A percentile compares a stretch with the other conserved stretches of the same genome.
Evolutionary conservation across 2,797 vertebrate genomes (phyloP).

Genomic region (Ciconia nigra): DNA sequence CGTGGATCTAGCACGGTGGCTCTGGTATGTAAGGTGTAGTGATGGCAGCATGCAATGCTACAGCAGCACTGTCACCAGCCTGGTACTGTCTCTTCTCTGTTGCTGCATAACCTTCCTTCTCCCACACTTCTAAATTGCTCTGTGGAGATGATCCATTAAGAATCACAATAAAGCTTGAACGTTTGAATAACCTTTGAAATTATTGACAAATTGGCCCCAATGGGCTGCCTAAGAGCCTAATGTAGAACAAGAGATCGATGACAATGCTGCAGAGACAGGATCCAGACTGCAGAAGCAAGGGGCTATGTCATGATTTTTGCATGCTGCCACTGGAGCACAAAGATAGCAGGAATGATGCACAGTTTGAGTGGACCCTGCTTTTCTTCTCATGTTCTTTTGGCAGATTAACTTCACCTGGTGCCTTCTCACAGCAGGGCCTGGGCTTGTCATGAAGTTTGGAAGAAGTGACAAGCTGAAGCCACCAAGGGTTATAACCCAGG

Average conservation of each 20-base stretch:
- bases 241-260: slow-evolving; percentile 35
- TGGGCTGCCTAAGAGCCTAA: slow-evolving; percentile 12
- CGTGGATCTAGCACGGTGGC: accelerated
- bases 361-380: not conserved
- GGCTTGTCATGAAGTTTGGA: not conserved
- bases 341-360: not conserved
- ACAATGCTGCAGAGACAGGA: slow-evolving; percentile 47
- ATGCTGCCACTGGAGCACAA: not conserved
- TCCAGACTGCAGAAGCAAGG: not conserved
- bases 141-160: slow-evolving; percentile 53
- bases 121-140: slow-evolving; percentile 18
- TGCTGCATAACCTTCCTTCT: slow-evolving; percentile 36
- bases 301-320: not conserved
- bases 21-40: not conserved
- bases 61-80: not conserved
- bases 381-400: not conserved
- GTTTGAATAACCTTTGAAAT: slow-evolving; percentile 67
- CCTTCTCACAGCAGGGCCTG: not conserved
- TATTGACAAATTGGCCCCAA: slow-evolving; percentile 27
- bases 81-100: not conserved
- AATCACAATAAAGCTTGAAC: slow-evolving; percentile 48
- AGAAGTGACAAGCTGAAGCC: not conserved
- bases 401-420: not conserved
- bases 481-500: not conserved
- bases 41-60: not conserved